phyloP scores from a whole-genome alignment of 2,113 vertebrate genomes.

The Rhea americana region DNA sequence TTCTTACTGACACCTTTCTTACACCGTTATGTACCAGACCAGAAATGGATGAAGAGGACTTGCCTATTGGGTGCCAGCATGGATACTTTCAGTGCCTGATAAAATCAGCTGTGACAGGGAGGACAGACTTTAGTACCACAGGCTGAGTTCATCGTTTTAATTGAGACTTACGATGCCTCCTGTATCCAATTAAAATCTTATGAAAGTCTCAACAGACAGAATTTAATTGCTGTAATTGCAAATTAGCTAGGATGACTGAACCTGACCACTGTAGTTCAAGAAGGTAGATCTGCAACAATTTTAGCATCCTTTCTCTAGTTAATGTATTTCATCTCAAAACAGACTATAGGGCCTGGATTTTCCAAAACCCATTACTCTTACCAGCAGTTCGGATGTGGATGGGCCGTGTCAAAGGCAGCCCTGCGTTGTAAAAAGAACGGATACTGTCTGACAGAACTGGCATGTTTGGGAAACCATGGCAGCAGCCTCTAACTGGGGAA shows the following conservation, averaged over 20 bases:
- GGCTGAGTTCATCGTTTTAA: constrained; percentile 12
- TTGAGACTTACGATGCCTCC: not conserved
- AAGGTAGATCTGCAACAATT: not conserved
- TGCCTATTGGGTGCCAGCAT: not conserved
- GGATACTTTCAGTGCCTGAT: not conserved
- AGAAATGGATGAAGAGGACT: not conserved
- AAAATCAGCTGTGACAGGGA: not conserved
- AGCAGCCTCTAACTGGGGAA: not conserved
- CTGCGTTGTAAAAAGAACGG: not conserved
- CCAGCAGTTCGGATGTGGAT: not conserved
- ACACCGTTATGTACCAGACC: not conserved
- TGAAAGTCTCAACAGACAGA: constrained; percentile 3
- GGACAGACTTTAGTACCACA: not conserved
- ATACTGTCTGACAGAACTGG: not conserved
- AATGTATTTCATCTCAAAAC: not conserved
- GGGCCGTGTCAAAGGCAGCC: not conserved
- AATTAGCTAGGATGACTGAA: not conserved
- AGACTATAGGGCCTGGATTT: not conserved
- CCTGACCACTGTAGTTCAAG: not conserved
- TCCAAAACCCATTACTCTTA: not conserved
- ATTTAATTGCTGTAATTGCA: constrained; percentile 18
- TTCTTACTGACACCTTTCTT: not conserved
- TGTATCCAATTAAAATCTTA: not conserved
- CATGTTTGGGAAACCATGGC: fast-evolving
- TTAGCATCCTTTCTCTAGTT: not conserved